Percentiles rank a stretch among this genome's conserved stretches.
These are phyloP conservation scores for Parnassius orleans DNA, from an alignment of 2,888 invertebrate genomes.

Conservation along the genomic window DNA sequence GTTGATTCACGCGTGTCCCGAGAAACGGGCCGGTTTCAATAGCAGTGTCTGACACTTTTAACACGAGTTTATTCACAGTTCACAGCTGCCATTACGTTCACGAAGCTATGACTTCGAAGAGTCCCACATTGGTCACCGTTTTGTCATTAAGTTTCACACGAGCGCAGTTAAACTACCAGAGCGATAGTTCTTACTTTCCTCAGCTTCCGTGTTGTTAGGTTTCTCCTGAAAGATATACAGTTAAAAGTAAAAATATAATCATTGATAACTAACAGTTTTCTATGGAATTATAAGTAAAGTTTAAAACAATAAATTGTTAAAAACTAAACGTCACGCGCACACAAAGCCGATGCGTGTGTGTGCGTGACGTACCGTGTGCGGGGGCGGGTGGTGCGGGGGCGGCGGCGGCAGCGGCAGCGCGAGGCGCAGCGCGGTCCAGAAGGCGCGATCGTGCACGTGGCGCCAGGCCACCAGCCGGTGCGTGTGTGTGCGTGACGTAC, in stretches of 20 bases:
- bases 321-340: too few species aligned
- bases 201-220: slow-evolving; percentile 42
- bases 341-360: too few species aligned
- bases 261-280: too few species aligned
- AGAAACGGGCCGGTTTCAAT: background rate
- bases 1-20: slow-evolving; percentile 11
- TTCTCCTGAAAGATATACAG: slow-evolving; percentile 47
- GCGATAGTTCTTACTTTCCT: slow-evolving; percentile 58
- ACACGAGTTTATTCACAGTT: slow-evolving; percentile 35
- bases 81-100: slow-evolving; percentile 33
- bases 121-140: slow-evolving; percentile 20
- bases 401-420: too few species aligned
- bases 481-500: background rate
- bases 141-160: slow-evolving; percentile 43
- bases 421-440: too few species aligned
- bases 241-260: too few species aligned
- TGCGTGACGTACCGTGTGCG: too few species aligned
- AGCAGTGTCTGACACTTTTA: slow-evolving; percentile 33
- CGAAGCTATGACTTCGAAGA: slow-evolving; percentile 21
- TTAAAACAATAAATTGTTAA: too few species aligned
- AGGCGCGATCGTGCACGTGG: too few species aligned
- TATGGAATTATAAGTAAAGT: too few species aligned
- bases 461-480: too few species aligned
- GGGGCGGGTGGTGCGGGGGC: too few species aligned
- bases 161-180: slow-evolving; percentile 71